Conservation (phyloP, 2,888 invertebrate species). For the Margaritifera margaritifera region DNA sequence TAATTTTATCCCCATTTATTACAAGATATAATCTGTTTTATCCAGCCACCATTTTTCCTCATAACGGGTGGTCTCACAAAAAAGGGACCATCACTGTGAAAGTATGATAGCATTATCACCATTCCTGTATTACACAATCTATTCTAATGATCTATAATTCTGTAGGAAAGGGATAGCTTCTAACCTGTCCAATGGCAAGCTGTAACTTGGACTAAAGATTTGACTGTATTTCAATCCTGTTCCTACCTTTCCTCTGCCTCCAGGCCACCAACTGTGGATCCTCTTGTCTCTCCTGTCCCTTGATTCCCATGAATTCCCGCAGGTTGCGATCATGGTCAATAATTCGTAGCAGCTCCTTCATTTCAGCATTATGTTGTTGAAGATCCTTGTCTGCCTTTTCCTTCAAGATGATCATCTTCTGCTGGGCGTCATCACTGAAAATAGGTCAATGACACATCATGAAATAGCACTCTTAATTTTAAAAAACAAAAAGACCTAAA, state of each 20-base stretch:
- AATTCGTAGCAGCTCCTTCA: slow-evolving; percentile 88
- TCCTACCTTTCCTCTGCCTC: slow-evolving; percentile 69
- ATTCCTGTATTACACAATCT: no score
- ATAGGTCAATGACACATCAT: neutral
- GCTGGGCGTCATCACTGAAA: slow-evolving; percentile 74
- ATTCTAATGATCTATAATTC: no score
- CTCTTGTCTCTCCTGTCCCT: slow-evolving; percentile 80
- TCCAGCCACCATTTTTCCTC: no score
- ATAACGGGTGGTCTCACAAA: no score
- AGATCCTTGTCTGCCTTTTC: slow-evolving; percentile 85
- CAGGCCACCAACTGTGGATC: slow-evolving; percentile 71
- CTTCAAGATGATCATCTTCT: slow-evolving; percentile 82
- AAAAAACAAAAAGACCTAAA: neutral
- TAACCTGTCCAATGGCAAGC: no score
- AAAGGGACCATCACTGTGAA: no score
- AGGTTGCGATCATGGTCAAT: slow-evolving; percentile 89
- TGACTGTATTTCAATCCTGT: neutral
- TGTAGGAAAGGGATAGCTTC: no score
- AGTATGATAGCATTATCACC: no score
- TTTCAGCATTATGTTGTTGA: slow-evolving; percentile 83
- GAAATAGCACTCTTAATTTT: no score
- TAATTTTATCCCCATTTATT: no score
- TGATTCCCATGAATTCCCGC: slow-evolving; percentile 88
- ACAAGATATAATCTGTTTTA: no score
- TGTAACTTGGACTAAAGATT: no score